Conservation (phyloP, 2,888 invertebrate genomes). For the Andrena minutula region DNA sequence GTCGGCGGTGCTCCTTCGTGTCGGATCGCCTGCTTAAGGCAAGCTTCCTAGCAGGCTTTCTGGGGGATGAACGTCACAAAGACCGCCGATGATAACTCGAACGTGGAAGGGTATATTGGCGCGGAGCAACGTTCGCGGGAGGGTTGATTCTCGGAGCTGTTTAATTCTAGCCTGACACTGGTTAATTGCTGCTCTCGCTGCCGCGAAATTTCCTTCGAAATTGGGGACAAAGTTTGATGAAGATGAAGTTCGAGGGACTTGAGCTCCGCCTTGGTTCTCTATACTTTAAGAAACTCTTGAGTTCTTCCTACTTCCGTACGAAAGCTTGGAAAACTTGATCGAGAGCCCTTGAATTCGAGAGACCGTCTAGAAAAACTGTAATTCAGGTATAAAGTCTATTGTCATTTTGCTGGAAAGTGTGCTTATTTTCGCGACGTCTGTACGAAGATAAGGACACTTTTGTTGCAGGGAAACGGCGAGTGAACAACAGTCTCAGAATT, state of each 20-base stretch:
- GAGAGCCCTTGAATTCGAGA: too few relatives aligned
- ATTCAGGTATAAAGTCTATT: too few relatives aligned
- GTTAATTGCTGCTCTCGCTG: conserved; percentile 44
- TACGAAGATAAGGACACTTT: neutral
- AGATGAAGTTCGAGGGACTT: too few relatives aligned
- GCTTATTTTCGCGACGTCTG: neutral
- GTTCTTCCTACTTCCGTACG: too few relatives aligned
- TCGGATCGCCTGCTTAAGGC: neutral
- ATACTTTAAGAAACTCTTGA: too few relatives aligned
- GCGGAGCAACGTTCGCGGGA: neutral
- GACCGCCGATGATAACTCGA: conserved; percentile 19
- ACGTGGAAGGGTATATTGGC: conserved; percentile 23
- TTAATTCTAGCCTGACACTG: conserved; percentile 35
- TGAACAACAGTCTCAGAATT: neutral
- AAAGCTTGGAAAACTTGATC: too few relatives aligned
- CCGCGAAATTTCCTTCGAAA: conserved; percentile 16
- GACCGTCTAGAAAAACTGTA: too few relatives aligned
- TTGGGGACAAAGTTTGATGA: too few relatives aligned
- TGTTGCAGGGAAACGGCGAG: too few relatives aligned
- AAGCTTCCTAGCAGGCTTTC: neutral
- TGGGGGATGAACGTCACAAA: conserved; percentile 12
- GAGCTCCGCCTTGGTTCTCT: too few relatives aligned
- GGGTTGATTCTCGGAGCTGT: conserved; percentile 1
- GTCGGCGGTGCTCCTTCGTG: neutral
- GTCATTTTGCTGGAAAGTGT: too few relatives aligned